Evolutionary conservation across 2,113 vertebrate genomes (phyloP).

Genomic region (Megaceryle maxima): DNA sequence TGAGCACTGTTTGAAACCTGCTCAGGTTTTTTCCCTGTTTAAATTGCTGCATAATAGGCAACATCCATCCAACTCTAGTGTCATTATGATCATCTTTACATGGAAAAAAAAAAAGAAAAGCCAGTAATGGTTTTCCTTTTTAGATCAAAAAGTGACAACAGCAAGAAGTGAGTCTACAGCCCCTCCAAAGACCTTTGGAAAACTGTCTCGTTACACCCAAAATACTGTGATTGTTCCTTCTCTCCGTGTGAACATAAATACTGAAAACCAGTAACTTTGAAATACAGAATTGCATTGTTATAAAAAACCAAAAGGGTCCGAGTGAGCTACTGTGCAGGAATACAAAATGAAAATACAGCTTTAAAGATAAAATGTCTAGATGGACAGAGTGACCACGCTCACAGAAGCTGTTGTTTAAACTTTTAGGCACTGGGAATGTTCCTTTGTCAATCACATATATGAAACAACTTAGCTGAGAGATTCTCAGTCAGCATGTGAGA

Average conservation of each 20-base stretch:
- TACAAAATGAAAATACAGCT: background rate
- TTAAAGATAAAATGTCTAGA: background rate
- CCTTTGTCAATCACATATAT: background rate
- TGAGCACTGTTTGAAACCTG: background rate
- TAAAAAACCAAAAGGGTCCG: background rate
- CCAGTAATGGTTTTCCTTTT: background rate
- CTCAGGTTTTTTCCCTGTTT: background rate
- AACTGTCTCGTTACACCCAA: background rate
- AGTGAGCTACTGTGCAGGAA: background rate
- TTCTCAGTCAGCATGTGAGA: background rate
- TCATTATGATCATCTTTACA: background rate
- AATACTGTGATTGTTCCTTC: background rate
- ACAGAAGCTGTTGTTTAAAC: background rate
- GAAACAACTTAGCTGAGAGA: background rate
- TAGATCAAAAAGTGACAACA: background rate
- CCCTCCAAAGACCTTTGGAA: background rate
- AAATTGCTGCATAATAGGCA: background rate
- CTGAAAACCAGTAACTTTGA: background rate
- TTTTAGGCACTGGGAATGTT: background rate
- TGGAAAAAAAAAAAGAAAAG: background rate
- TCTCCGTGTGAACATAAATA: background rate
- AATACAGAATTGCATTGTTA: background rate
- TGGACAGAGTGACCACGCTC: background rate
- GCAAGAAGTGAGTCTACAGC: background rate
- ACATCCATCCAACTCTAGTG: background rate